A percentile compares a stretch with the other conserved stretches of the same genome.
Evolutionary conservation across 1,140 invertebrate genomes (phyloP).

Genomic region (Caenorhabditis remanei): DNA sequence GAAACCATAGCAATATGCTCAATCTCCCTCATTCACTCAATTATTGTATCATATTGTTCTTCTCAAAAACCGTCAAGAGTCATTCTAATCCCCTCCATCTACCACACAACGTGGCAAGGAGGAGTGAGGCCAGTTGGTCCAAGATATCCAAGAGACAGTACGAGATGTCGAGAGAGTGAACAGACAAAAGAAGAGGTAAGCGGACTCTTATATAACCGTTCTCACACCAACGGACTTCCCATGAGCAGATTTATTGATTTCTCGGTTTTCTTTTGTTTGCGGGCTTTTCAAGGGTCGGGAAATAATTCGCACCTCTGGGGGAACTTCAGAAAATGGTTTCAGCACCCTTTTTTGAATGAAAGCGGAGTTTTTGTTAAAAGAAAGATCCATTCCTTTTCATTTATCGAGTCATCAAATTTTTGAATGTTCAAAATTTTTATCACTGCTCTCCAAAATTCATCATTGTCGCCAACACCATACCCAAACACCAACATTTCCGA

Average conservation of each 20-base stretch:
- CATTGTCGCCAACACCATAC: conserved; percentile 18
- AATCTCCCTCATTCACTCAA: no score
- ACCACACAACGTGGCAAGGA: not conserved
- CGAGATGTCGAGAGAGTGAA: not conserved
- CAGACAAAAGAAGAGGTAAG: not conserved
- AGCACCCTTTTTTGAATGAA: no score
- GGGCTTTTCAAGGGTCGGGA: no score
- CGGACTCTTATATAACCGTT: not conserved
- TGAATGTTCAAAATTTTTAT: not conserved
- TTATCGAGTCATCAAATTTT: not conserved
- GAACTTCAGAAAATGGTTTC: no score
- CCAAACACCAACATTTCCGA: conserved; percentile 2
- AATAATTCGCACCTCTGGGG: no score
- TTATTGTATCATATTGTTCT: no score
- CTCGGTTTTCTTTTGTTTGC: not conserved
- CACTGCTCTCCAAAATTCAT: not conserved
- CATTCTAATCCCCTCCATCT: no score
- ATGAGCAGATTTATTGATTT: not conserved
- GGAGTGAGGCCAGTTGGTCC: not conserved
- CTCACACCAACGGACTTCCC: not conserved
- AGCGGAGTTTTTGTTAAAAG: no score
- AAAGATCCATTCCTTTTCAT: no score
- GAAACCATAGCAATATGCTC: no score
- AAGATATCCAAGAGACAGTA: not conserved
- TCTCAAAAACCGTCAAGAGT: no score